These are phyloP conservation scores for Bujurquina vittata DNA, from an alignment of 2,113 vertebrate species.

Conservation along the genomic window DNA sequence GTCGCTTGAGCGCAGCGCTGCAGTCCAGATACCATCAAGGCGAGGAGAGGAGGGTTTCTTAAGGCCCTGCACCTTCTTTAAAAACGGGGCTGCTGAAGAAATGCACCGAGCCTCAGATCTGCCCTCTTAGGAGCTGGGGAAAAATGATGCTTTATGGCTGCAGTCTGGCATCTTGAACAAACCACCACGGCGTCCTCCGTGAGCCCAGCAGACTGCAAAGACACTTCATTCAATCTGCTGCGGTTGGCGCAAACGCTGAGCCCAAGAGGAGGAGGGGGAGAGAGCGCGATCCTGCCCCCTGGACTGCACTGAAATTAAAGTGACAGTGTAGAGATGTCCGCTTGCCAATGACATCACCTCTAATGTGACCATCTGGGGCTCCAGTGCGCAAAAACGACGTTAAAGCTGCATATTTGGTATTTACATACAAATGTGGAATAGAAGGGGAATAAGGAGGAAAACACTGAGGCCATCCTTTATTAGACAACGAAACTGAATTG, in stretches of 20 bases:
- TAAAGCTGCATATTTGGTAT: background rate
- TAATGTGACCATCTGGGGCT: background rate
- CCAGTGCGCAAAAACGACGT: background rate
- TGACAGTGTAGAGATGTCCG: slow-evolving; percentile 64
- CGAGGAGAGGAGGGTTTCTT: slow-evolving; percentile 32
- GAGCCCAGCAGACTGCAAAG: slow-evolving; percentile 38
- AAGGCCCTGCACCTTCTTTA: slow-evolving; percentile 39
- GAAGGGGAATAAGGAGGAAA: background rate
- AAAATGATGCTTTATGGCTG: background rate
- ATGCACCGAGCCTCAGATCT: slow-evolving; percentile 7
- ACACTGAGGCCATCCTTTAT: background rate
- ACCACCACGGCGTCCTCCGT: slow-evolving; percentile 28
- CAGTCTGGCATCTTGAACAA: slow-evolving; percentile 3
- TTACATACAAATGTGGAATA: background rate
- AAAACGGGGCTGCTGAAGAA: background rate
- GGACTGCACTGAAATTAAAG: slow-evolving; percentile 76
- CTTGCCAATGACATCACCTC: slow-evolving; percentile 56
- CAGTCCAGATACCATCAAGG: slow-evolving; percentile 57
- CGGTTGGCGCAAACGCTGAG: slow-evolving; percentile 54
- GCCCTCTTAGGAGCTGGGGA: background rate
- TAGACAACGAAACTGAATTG: background rate
- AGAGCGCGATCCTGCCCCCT: slow-evolving; percentile 79
- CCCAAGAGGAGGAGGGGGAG: slow-evolving; percentile 16
- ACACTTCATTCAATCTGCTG: slow-evolving; percentile 63
- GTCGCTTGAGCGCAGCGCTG: slow-evolving; percentile 16